These are phyloP conservation scores for Thereva nobilitata DNA, from an alignment of 2,888 invertebrate genomes.

Conservation along the genomic window DNA sequence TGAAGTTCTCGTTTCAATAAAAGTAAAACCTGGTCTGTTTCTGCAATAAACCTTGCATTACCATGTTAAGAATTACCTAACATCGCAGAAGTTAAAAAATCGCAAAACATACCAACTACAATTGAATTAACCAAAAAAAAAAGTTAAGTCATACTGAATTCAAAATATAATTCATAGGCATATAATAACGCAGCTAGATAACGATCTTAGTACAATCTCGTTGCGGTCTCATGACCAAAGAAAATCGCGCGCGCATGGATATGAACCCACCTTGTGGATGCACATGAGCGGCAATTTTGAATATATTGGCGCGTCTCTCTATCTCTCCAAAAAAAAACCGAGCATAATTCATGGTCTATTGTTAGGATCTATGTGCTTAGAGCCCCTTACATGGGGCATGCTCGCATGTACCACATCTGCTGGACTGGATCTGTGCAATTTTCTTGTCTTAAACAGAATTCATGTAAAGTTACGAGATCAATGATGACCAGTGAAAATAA, in stretches of 20 bases:
- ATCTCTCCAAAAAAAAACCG: neutral
- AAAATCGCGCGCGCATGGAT: slow-evolving; percentile 6
- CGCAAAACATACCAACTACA: too few relatives aligned
- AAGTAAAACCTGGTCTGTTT: too few relatives aligned
- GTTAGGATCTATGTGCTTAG: too few relatives aligned
- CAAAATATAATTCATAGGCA: neutral
- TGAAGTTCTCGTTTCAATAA: too few relatives aligned
- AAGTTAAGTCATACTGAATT: too few relatives aligned
- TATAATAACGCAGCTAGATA: neutral
- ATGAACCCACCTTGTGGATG: neutral
- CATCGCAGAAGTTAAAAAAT: too few relatives aligned
- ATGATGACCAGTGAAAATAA: slow-evolving; percentile 21
- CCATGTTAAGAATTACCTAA: too few relatives aligned
- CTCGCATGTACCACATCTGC: neutral
- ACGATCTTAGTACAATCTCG: neutral
- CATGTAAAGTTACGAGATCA: slow-evolving; percentile 10
- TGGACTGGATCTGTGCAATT: slow-evolving; percentile 1
- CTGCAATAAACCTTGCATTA: too few relatives aligned
- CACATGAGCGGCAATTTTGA: slow-evolving; percentile 26
- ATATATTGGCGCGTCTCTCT: slow-evolving; percentile 13
- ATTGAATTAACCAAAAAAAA: too few relatives aligned
- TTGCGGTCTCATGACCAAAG: slow-evolving; percentile 2
- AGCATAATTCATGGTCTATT: too few relatives aligned
- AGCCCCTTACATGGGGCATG: too few relatives aligned
- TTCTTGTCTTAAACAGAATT: slow-evolving; percentile 3